phyloP scores from a whole-genome alignment of 2,797 vertebrate genomes.

The Amphiprion clarkii region DNA sequence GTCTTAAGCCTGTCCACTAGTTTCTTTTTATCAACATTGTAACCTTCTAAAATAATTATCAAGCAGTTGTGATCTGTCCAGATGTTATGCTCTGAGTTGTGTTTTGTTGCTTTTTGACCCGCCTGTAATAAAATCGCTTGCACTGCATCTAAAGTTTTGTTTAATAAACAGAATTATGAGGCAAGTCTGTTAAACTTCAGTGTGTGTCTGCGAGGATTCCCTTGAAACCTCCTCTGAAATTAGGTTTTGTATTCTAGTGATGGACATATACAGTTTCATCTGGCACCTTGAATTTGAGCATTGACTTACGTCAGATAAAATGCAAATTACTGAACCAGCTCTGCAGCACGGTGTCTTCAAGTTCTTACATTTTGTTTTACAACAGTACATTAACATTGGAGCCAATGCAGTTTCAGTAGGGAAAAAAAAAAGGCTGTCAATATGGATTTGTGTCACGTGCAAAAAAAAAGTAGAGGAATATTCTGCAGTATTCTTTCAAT shows the following conservation, averaged over 20 bases:
- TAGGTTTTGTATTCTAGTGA: neutral
- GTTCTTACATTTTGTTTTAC: too few relatives aligned
- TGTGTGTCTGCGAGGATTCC: neutral
- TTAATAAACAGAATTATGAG: constrained; percentile 43
- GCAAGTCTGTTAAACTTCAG: neutral
- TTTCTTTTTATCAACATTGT: constrained; percentile 24
- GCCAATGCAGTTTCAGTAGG: too few relatives aligned
- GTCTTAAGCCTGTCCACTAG: neutral
- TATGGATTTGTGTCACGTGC: too few relatives aligned
- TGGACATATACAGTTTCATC: neutral
- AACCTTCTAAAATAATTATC: constrained; percentile 11
- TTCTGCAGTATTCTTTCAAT: too few relatives aligned
- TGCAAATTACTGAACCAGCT: neutral
- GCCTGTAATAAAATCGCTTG: constrained; percentile 66
- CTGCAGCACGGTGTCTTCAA: neutral
- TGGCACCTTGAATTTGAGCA: too few relatives aligned
- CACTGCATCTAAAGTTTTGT: constrained; percentile 47
- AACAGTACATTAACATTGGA: too few relatives aligned
- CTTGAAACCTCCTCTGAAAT: neutral
- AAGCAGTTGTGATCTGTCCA: constrained; percentile 37
- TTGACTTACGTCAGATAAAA: too few relatives aligned
- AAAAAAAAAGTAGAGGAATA: too few relatives aligned
- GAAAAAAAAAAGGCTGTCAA: too few relatives aligned
- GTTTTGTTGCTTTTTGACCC: constrained; percentile 66
- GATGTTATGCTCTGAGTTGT: constrained; percentile 38